Evolutionary conservation across 2,113 vertebrate species (phyloP).

Genomic region (Barnardius zonarius): DNA sequence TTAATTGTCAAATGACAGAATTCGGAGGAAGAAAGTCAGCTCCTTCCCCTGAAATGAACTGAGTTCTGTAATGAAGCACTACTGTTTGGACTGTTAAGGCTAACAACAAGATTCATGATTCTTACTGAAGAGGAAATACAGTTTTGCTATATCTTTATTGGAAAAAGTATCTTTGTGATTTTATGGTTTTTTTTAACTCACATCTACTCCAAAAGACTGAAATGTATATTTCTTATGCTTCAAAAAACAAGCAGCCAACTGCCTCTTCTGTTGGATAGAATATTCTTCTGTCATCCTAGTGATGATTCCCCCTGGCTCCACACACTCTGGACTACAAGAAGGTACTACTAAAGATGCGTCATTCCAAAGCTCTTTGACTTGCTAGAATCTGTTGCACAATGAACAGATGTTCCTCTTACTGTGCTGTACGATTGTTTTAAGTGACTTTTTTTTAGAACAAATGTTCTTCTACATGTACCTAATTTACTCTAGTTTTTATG

Average conservation of each 20-base stretch:
- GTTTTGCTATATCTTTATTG: neutral
- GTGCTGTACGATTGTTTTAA: neutral
- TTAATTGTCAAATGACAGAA: neutral
- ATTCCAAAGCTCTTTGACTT: neutral
- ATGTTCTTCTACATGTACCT: neutral
- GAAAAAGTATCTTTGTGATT: neutral
- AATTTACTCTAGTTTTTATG: neutral
- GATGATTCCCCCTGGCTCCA: neutral
- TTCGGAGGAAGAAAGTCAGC: neutral
- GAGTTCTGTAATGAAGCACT: neutral
- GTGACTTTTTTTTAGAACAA: neutral
- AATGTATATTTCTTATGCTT: neutral
- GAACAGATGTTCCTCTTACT: slow-evolving; percentile 8
- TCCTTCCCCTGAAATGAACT: neutral
- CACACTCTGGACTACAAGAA: neutral
- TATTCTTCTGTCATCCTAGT: neutral
- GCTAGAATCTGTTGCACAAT: neutral
- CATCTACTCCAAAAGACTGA: neutral
- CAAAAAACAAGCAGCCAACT: neutral
- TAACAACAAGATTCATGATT: neutral
- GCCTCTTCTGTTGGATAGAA: neutral
- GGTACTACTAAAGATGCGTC: neutral
- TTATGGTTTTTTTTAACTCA: neutral
- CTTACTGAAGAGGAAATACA: neutral
- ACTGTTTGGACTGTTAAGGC: neutral